Percentiles rank a stretch among this genome's conserved stretches.
phyloP scores from a whole-genome alignment of 2,888 invertebrate species.

The Andricus curvator region DNA sequence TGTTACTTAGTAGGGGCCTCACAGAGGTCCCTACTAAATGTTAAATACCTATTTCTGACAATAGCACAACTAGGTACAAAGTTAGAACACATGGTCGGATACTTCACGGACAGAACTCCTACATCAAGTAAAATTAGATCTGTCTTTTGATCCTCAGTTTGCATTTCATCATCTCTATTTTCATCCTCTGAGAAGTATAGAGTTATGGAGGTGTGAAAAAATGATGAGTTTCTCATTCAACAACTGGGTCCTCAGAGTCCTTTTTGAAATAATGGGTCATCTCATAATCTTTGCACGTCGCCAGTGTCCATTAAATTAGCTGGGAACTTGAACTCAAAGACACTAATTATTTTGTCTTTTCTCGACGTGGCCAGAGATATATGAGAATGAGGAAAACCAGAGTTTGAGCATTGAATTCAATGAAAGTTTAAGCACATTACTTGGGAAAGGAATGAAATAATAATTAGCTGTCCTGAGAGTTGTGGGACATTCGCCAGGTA shows the following conservation, averaged over 20 bases:
- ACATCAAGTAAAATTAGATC: not conserved
- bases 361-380: not conserved
- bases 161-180: not conserved
- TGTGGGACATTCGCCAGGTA: not conserved
- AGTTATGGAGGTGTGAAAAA: not conserved
- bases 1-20: no score
- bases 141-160: not conserved
- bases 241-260: not conserved
- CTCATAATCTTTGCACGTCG: conserved; percentile 4
- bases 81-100: no score
- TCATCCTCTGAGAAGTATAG: not conserved
- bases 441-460: conserved; percentile 18
- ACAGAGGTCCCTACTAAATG: no score
- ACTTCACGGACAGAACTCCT: no score
- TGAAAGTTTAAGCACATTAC: conserved; percentile 12
- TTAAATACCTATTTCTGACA: no score
- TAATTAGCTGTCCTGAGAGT: conserved; percentile 32
- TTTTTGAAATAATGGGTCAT: conserved; percentile 4
- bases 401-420: conserved; percentile 23
- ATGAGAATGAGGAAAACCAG: not conserved
- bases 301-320: not conserved
- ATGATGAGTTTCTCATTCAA: not conserved
- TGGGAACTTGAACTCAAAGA: not conserved
- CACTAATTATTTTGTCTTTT: conserved; percentile 6
- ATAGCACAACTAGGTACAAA: no score